Percentiles rank a stretch among this genome's conserved stretches.
These are phyloP conservation scores for Aegithalos caudatus DNA, from an alignment of 2,113 vertebrate species.

Conservation along the genomic window DNA sequence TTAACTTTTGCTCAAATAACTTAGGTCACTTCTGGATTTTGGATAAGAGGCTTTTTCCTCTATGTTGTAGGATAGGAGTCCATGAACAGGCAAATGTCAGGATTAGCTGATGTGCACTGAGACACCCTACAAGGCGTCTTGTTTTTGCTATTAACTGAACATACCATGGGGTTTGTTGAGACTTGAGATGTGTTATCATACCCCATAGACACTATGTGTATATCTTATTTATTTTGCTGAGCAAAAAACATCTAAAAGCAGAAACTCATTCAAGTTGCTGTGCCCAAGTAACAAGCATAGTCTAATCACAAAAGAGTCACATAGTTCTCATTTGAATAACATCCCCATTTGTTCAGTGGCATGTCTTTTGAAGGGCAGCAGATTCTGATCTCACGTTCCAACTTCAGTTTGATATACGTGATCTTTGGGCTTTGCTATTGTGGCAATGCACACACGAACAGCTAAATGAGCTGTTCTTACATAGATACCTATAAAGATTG, in stretches of 20 bases:
- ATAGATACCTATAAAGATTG: neutral
- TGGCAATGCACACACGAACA: neutral
- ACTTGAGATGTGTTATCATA: neutral
- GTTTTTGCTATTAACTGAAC: neutral
- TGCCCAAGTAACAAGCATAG: neutral
- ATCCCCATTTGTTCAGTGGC: neutral
- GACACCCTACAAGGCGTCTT: neutral
- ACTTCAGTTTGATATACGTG: neutral
- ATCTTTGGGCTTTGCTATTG: neutral
- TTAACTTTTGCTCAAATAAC: neutral
- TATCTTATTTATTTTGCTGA: neutral
- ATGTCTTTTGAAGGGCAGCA: neutral
- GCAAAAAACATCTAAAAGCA: neutral
- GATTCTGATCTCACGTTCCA: neutral
- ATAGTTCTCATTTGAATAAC: neutral
- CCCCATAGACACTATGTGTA: accelerated
- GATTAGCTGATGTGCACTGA: neutral
- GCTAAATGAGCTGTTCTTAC: neutral
- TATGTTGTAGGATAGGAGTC: neutral
- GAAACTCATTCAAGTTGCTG: neutral
- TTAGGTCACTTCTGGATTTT: neutral
- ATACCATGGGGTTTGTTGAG: neutral
- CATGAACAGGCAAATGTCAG: neutral
- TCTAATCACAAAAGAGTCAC: neutral
- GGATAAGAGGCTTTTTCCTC: neutral